A percentile compares a stretch with the other conserved stretches of the same genome.
These are phyloP conservation scores for Clavelina lepadiformis DNA, from an alignment of 23 tunicate species.

Conservation along the genomic window DNA sequence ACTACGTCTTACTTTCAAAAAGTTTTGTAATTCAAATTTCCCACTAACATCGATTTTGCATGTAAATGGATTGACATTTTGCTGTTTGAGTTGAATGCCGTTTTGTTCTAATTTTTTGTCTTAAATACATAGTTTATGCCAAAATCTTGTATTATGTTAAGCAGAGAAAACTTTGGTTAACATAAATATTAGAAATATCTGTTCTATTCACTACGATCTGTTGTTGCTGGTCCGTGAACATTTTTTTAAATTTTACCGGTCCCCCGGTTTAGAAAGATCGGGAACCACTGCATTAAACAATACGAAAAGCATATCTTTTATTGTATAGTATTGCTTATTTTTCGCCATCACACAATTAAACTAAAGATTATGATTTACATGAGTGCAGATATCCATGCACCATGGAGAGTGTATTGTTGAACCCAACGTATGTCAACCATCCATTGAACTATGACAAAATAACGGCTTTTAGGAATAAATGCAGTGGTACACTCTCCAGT, in stretches of 20 bases:
- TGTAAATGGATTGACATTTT: slow-evolving; percentile 15
- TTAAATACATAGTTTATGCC: slow-evolving; percentile 15
- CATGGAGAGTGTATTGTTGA: too few species aligned
- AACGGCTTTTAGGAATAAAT: too few species aligned
- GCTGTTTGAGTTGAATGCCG: slow-evolving; percentile 8
- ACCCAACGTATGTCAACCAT: too few species aligned
- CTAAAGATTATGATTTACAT: too few species aligned
- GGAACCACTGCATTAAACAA: slow-evolving; percentile 6
- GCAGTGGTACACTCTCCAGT: too few species aligned
- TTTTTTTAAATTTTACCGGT: slow-evolving; percentile 7
- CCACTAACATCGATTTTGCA: slow-evolving; percentile 11
- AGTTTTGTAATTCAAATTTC: too few species aligned
- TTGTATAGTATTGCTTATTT: too few species aligned
- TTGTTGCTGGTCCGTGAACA: slow-evolving; percentile 27
- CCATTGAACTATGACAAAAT: too few species aligned
- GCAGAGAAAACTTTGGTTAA: slow-evolving; percentile 6
- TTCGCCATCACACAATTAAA: too few species aligned
- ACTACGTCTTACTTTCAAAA: too few species aligned
- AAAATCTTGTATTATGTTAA: slow-evolving; percentile 11
- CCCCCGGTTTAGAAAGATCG: slow-evolving; percentile 7
- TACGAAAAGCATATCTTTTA: too few species aligned
- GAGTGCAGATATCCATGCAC: too few species aligned
- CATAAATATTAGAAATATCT: slow-evolving; percentile 6
- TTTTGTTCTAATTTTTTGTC: slow-evolving; percentile 8
- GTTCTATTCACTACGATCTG: slow-evolving; percentile 7